These are phyloP conservation scores for Rhincodon typus DNA, from an alignment of 2,797 vertebrate genomes.

Conservation along the genomic window DNA sequence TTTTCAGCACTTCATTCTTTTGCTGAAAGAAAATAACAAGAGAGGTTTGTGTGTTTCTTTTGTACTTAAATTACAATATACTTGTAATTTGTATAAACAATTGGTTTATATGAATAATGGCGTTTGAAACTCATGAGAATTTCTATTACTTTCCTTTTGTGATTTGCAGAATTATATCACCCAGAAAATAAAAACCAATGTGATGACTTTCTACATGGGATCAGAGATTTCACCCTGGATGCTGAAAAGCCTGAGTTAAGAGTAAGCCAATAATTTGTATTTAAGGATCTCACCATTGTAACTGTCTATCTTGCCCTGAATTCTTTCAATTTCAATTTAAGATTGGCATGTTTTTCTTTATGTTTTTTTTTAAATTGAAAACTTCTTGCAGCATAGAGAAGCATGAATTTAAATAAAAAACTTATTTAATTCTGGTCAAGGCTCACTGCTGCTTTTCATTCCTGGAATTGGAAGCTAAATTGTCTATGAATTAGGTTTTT, in stretches of 20 bases:
- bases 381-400: no score
- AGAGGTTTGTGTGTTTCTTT: not conserved
- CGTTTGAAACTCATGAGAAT: not conserved
- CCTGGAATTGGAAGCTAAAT: not conserved
- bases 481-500: not conserved
- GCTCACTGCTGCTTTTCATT: not conserved
- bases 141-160: not conserved
- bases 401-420: not conserved
- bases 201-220: not conserved
- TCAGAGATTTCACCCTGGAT: not conserved
- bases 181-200: not conserved
- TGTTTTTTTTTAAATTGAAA: not conserved
- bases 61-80: not conserved
- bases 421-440: not conserved
- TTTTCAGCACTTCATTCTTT: not conserved
- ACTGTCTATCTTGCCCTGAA: not conserved
- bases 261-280: not conserved
- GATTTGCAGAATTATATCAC: not conserved
- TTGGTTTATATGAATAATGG: not conserved
- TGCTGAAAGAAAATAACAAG: not conserved
- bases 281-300: not conserved
- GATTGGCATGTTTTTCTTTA: not conserved
- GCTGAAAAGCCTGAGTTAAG: not conserved
- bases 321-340: not conserved
- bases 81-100: not conserved